A percentile compares a stretch with the other conserved stretches of the same genome.
These are phyloP conservation scores for Actinia equina DNA, from an alignment of 64 coral and sea anemone species.

Conservation along the genomic window DNA sequence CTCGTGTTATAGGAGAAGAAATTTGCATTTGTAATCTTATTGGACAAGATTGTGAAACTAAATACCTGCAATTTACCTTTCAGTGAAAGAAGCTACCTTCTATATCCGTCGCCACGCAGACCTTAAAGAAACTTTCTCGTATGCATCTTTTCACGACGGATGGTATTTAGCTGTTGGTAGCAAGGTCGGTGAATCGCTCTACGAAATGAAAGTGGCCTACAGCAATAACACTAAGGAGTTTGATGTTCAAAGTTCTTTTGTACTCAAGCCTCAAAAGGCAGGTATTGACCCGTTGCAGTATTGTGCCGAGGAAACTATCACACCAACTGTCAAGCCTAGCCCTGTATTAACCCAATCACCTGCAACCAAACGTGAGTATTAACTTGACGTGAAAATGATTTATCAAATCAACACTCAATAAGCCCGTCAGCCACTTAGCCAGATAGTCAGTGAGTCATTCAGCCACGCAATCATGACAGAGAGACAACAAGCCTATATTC, in stretches of 20 bases:
- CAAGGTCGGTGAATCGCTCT: slow-evolving; percentile 1
- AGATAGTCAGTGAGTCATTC: too few relatives aligned
- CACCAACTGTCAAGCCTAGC: neutral
- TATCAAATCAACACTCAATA: too few relatives aligned
- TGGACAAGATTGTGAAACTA: neutral
- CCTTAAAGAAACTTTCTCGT: slow-evolving; percentile 53
- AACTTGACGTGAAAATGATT: neutral
- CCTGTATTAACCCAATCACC: slow-evolving; percentile 5
- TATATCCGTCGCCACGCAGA: slow-evolving; percentile 46
- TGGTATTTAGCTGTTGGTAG: slow-evolving; percentile 26
- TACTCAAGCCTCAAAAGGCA: slow-evolving; percentile 12
- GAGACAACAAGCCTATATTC: too few relatives aligned
- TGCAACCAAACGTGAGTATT: slow-evolving; percentile 18
- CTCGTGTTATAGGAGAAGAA: too few relatives aligned
- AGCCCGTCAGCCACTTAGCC: too few relatives aligned
- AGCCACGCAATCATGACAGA: too few relatives aligned
- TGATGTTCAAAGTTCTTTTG: slow-evolving; percentile 37
- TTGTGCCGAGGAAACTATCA: slow-evolving; percentile 6
- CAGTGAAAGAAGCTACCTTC: slow-evolving; percentile 53
- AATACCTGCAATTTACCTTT: neutral
- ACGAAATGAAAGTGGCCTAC: neutral
- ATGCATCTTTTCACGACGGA: slow-evolving; percentile 40
- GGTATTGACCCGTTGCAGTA: neutral
- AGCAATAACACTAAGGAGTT: slow-evolving; percentile 46
- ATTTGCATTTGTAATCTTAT: too few relatives aligned